These are phyloP conservation scores for Orcinus orca DNA, from an alignment of 2,113 vertebrate genomes.

Conservation along the genomic window DNA sequence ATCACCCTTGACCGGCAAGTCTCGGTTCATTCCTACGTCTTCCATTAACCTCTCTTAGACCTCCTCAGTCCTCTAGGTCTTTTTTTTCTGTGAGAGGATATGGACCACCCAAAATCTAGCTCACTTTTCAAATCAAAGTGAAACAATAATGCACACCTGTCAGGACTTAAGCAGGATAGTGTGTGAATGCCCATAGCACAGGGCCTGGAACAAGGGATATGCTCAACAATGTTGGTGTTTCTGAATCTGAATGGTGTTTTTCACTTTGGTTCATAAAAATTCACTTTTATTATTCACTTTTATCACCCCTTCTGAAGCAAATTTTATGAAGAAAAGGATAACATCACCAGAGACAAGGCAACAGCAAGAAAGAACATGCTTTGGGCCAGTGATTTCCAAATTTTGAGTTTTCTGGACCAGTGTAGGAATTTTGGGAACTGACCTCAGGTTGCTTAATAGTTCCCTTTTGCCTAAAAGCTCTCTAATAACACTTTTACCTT, in stretches of 20 bases:
- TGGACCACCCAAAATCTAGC: background rate
- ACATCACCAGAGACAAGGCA: background rate
- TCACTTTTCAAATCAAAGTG: background rate
- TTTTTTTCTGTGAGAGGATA: background rate
- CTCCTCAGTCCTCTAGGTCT: background rate
- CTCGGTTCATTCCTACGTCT: background rate
- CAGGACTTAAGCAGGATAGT: background rate
- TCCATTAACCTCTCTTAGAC: background rate
- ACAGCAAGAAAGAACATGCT: background rate
- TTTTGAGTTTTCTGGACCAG: conserved; percentile 16
- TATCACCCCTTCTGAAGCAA: background rate
- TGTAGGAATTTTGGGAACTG: background rate
- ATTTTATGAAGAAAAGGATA: background rate
- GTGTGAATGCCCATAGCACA: background rate
- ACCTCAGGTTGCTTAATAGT: background rate
- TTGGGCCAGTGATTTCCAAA: background rate
- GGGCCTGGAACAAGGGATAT: background rate
- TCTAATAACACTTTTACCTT: background rate
- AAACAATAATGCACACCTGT: background rate
- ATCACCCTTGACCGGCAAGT: background rate
- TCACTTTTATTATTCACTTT: background rate
- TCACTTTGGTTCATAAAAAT: conserved; percentile 3
- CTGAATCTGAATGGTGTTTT: background rate
- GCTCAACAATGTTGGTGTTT: background rate
- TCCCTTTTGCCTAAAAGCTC: background rate